Evolutionary conservation across 2,113 vertebrate genomes (phyloP).

Genomic region (Onychostruthus taczanowskii): DNA sequence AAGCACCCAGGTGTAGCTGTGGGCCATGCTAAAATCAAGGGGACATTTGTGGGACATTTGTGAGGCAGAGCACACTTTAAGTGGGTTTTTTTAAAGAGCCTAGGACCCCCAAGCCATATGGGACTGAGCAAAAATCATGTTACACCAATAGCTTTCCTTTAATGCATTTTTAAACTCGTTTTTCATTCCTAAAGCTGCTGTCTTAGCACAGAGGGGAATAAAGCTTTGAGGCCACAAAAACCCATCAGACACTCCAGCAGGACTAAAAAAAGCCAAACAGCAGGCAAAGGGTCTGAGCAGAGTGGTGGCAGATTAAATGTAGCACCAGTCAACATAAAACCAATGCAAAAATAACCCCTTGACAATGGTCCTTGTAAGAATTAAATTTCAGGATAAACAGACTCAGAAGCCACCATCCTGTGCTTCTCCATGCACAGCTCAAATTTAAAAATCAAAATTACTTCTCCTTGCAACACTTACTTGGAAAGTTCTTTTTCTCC

Average conservation of each 20-base stretch:
- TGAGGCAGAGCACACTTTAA: neutral
- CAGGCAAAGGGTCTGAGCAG: neutral
- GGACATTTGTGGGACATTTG: neutral
- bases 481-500: neutral
- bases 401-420: neutral
- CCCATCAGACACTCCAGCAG: neutral
- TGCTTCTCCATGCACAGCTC: neutral
- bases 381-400: neutral
- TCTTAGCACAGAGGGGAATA: neutral
- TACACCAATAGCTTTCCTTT: neutral
- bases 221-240: neutral
- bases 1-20: neutral
- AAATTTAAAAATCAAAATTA: neutral
- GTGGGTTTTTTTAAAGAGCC: neutral
- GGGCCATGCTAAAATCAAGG: neutral
- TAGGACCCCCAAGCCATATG: neutral
- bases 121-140: neutral
- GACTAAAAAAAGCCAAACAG: neutral
- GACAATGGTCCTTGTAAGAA: neutral
- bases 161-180: neutral
- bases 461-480: neutral
- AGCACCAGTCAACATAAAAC: neutral
- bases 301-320: neutral
- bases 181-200: neutral
- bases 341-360: neutral